Evolutionary conservation across 2,113 vertebrate species (phyloP).

Genomic region (Sander lucioperca): DNA sequence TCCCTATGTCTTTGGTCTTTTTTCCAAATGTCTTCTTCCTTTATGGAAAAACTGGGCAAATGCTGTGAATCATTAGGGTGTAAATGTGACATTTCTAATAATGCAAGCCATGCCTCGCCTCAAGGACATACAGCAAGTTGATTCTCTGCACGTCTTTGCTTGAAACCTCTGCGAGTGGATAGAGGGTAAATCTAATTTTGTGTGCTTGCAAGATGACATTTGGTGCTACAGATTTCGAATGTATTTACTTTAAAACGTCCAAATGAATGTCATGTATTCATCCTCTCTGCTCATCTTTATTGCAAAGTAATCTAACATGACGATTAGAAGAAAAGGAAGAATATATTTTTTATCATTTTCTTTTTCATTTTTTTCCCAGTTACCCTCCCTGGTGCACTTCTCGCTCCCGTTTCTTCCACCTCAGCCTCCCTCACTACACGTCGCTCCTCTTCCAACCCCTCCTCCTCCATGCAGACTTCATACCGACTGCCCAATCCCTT

Average conservation of each 20-base stretch:
- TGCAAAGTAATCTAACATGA: background rate
- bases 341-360: background rate
- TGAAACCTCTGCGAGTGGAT: slow-evolving; percentile 11
- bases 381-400: slow-evolving; percentile 86
- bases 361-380: slow-evolving; percentile 79
- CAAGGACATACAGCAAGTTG: slow-evolving; percentile 2
- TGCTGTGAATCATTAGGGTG: background rate
- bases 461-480: slow-evolving; percentile 91
- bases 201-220: background rate
- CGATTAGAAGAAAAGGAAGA: background rate
- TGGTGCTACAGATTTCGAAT: background rate
- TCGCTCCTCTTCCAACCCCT: slow-evolving; percentile 86
- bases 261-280: background rate
- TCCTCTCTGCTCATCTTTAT: background rate
- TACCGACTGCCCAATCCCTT: slow-evolving; percentile 88
- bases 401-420: slow-evolving; percentile 84
- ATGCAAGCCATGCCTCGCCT: background rate
- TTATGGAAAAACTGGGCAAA: background rate
- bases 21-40: background rate
- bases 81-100: slow-evolving; percentile 1
- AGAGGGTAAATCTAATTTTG: background rate
- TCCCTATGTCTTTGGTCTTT: background rate
- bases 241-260: background rate
- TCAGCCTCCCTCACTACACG: slow-evolving; percentile 85
- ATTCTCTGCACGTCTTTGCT: slow-evolving; percentile 20